These are phyloP conservation scores for Ophiothrix spiculata DNA, from an alignment of 35 echinoderm and acorn worm species.

Conservation along the genomic window DNA sequence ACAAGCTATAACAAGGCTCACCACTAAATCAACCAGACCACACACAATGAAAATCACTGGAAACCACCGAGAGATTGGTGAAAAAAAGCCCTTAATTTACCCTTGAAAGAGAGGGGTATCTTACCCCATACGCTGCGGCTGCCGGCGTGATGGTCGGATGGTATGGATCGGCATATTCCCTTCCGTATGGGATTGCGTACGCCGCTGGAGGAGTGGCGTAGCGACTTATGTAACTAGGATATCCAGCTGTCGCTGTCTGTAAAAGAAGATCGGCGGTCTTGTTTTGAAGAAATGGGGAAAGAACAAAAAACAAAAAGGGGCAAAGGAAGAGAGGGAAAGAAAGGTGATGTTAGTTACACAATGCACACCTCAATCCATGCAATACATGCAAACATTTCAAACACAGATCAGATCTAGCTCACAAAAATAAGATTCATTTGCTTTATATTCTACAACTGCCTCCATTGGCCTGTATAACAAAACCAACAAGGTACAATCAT, in stretches of 20 bases:
- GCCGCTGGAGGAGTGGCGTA: constrained; percentile 78
- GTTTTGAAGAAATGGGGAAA: constrained; percentile 47
- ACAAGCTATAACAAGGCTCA: constrained; percentile 18
- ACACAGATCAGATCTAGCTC: no score
- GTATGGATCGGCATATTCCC: constrained; percentile 94
- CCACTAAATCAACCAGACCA: constrained; percentile 32
- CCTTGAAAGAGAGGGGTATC: constrained; percentile 93
- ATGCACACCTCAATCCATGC: constrained; percentile 69
- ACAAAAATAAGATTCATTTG: no score
- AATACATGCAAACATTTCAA: constrained; percentile 39
- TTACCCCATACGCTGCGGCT: constrained; percentile 96
- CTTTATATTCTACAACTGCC: no score
- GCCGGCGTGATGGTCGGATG: constrained; percentile 81
- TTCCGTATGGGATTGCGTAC: constrained; percentile 91
- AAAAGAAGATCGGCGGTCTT: constrained; percentile 95
- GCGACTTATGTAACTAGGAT: constrained; percentile 92
- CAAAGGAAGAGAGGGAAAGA: background rate
- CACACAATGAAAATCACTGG: constrained; percentile 34
- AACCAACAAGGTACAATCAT: no score
- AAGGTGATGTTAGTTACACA: constrained; percentile 33
- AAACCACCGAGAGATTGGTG: constrained; percentile 53
- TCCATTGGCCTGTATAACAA: no score
- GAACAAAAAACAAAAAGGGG: background rate
- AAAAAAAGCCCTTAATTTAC: constrained; percentile 83
- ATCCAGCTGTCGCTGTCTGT: constrained; percentile 81